Evolutionary conservation across 2,888 invertebrate genomes (phyloP), one percentile per base, ranked within the genome.

Genomic region (Schizaphis graminum): DNA sequence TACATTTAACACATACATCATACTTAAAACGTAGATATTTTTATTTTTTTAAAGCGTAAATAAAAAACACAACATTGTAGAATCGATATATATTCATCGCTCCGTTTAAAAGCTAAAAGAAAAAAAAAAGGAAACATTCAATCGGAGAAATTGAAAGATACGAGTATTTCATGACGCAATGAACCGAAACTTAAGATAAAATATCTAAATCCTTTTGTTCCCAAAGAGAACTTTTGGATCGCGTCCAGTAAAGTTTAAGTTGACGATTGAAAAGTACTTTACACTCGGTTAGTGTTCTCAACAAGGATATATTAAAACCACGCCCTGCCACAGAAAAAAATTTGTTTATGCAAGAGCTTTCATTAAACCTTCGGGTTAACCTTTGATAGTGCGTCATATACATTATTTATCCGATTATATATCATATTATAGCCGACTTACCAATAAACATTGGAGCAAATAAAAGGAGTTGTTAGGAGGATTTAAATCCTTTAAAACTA

Each of bases 181-280:
- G 94, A 91, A 94, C 94, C 56, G 94, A 94, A 94, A 91, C 41
- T 56, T 49, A 90, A 90, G 94, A 94, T 94, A 94, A 94, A 94
- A 94, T 94, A 86, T 56, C 85, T 41, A 86, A 86, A 94, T 94
- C 85, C 85, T 94, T 90, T 90, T 86, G 61, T 89, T 89, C 41
- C 35, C 41, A 28, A 61, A 53, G 92, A 94, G 67, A 91, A 91
- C 90, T 86, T 85, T 94, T 94, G 94, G 94, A 91, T 91, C 49
- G 61, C 47, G 67, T 94, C 94, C 94, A 94, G 61, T n/a, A 91
- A 91, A 94, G 61, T 94, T 93, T 86, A 53, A 90, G 86, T 77
- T 28, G 77, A 49, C 94, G 41, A 94, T 90, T 87, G 90, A 91
- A 91, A 94, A 90, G 85, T 91, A 91, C 91, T 94, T 94, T 35